phyloP scores from a whole-genome alignment of 2,797 vertebrate genomes.

The Melanotaenia boesemani region DNA sequence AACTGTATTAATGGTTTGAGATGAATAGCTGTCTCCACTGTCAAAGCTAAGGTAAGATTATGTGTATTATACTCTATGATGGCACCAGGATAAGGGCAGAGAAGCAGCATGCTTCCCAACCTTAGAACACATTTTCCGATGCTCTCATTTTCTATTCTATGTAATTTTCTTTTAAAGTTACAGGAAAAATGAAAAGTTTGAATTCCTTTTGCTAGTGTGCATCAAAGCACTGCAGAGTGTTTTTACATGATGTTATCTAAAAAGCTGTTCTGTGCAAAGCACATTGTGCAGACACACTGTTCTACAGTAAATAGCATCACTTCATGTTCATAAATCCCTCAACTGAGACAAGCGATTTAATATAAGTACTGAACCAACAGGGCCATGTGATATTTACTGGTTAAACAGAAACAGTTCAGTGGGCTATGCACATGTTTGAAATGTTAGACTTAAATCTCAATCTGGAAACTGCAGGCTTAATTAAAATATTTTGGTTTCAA shows the following conservation, averaged over 20 bases:
- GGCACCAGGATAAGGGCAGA: constrained; percentile 15
- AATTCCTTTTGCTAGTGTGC: constrained; percentile 1
- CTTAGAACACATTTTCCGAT: not conserved
- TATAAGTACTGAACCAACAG: not conserved
- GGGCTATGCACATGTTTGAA: not conserved
- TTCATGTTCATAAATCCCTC: constrained; percentile 4
- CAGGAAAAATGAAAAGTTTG: not conserved
- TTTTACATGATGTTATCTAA: constrained; percentile 13
- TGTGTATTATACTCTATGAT: constrained; percentile 7
- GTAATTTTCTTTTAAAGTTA: constrained; percentile 11
- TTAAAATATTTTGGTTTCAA: constrained; percentile 10
- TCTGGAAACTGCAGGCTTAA: constrained; percentile 8
- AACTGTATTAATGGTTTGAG: not conserved
- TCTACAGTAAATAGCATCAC: constrained; percentile 4
- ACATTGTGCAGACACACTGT: not conserved
- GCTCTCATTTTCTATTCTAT: constrained; percentile 1
- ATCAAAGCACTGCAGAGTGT: not conserved
- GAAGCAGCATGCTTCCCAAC: constrained; percentile 3
- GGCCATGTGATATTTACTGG: not conserved
- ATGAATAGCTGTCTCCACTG: not conserved
- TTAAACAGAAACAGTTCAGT: constrained; percentile 1
- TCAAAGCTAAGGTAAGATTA: constrained; percentile 3
- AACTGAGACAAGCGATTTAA: constrained; percentile 1
- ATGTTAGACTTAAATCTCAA: not conserved
- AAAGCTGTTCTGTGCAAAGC: constrained; percentile 8